Percentiles rank a stretch among this genome's conserved stretches.
Conservation (phyloP, 1,140 invertebrate genomes). For the Plutomurus gul region DNA sequence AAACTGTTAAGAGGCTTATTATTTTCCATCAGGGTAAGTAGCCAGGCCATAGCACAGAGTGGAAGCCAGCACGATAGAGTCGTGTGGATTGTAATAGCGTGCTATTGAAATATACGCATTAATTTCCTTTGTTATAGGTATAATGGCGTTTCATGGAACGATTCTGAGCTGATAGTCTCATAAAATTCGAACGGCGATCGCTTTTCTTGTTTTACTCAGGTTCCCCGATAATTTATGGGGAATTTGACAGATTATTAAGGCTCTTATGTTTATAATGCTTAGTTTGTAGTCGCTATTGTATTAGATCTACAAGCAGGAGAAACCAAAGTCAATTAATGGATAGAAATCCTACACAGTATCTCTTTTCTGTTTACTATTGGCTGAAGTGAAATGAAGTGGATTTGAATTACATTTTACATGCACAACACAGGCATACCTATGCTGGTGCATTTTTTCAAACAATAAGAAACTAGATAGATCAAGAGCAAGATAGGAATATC, state of each 20-base stretch:
- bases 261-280: background rate
- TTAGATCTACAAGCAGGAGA: background rate
- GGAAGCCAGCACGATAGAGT: too few relatives aligned
- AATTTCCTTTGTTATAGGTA: constrained; percentile 10
- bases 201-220: constrained; percentile 8
- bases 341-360: background rate
- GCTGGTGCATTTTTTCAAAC: background rate
- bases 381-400: too few relatives aligned
- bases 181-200: background rate
- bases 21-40: too few relatives aligned
- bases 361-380: too few relatives aligned
- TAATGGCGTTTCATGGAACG: background rate
- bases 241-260: constrained; percentile 12
- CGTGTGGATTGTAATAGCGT: background rate
- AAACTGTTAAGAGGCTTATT: constrained; percentile 11
- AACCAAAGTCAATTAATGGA: constrained; percentile 10
- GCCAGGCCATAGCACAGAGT: too few relatives aligned
- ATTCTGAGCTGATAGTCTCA: background rate
- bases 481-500: background rate
- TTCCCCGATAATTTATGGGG: background rate
- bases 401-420: background rate
- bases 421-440: background rate
- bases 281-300: background rate
- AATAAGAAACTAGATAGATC: constrained; percentile 20
- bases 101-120: constrained; percentile 7